Evolutionary conservation across 2,113 vertebrate species (phyloP), one percentile per base, ranked within the genome.

Genomic region (Tauraco erythrolophus): DNA sequence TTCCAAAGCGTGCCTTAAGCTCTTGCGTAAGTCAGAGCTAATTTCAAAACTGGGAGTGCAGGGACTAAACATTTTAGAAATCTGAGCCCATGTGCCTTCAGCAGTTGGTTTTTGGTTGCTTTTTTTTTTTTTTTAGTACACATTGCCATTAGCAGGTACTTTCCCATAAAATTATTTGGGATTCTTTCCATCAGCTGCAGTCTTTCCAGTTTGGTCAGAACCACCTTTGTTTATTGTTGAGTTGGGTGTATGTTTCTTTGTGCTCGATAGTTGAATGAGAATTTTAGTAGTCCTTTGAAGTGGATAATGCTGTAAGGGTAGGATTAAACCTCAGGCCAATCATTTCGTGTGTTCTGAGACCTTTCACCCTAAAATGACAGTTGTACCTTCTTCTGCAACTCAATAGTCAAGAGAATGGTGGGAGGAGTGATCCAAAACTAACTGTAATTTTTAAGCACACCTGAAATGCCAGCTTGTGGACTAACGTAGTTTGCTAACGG

Each of bases 61-160:
- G 2, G 16, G 48, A 25, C 23, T 23, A 51, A 56, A 24, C 33
- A 21, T 41, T 81, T 68, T 16, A 28, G 66, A 31, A 18, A 24
- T 13, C 0, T 1, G 57, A 84, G 50, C 8, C 64, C 0, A 0
- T 10, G 48, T 37, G 23, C 17, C 43, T 37, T 76, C 6, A 12
- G 66, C 22, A 22, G 33, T 8, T 39, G 33, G 1, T 5, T 27
- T 45, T 64, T 39, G 9, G 35, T 78, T 83, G 11, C 24, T 19
- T 4, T 54, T 31, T 56, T 41, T 33, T 7, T 78, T 35, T 30
- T 50, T 21, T 5, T 3, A 18, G 13, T 19, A 6, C 39, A 14
- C 13, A 1, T 25, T 74, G 72, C 14, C 35, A 28, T 53, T 4
- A 1, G 45, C 19, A 18, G 64, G 17, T 8, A 7, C 28, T 66